Base-by-base conservation (phyloP, 2,888 invertebrate species). In the Trichopria drosophilae region DNA sequence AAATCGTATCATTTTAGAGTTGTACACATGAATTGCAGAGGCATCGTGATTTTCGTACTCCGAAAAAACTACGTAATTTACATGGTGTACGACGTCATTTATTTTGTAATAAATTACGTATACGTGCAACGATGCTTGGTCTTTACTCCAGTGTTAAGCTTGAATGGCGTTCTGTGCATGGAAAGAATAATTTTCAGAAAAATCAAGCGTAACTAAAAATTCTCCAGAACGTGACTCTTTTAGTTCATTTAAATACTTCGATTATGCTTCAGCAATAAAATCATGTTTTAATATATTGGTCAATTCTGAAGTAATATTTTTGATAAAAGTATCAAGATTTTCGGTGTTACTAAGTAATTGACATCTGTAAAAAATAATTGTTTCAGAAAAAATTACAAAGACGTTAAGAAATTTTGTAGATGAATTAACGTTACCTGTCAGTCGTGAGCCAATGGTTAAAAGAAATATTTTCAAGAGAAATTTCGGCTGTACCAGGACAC, bases 401-500 rank as follows among this genome's bases (percentile, higher is more conserved):
- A n/a, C n/a, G n/a, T n/a, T n/a, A n/a, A n/a, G n/a, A n/a, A n/a
- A n/a, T n/a, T n/a, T n/a, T n/a, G n/a, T n/a, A n/a, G n/a, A n/a
- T n/a, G n/a, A n/a, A n/a, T n/a, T n/a, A n/a, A n/a, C n/a, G n/a
- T n/a, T n/a, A n/a, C n/a, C n/a, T n/a, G n/a, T n/a, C n/a, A n/a
- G n/a, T n/a, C n/a, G n/a, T n/a, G n/a, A n/a, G n/a, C n/a, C n/a
- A n/a, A n/a, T n/a, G n/a, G n/a, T n/a, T n/a, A n/a, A n/a, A n/a
- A n/a, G n/a, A n/a, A n/a, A n/a, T n/a, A n/a, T n/a, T n/a, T n/a
- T n/a, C n/a, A n/a, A n/a, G n/a, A 13, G 7, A 7, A 23, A 40
- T 7, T 3, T 13, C 10, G 9, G 43, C 3, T 19, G 32, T 15
- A 32, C 43, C 43, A 20, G 23, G 45, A 35, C 45, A 45, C 13